Percentiles rank a stretch among this genome's conserved stretches.
phyloP scores from a whole-genome alignment of 2,797 vertebrate genomes.

The Menidia menidia region DNA sequence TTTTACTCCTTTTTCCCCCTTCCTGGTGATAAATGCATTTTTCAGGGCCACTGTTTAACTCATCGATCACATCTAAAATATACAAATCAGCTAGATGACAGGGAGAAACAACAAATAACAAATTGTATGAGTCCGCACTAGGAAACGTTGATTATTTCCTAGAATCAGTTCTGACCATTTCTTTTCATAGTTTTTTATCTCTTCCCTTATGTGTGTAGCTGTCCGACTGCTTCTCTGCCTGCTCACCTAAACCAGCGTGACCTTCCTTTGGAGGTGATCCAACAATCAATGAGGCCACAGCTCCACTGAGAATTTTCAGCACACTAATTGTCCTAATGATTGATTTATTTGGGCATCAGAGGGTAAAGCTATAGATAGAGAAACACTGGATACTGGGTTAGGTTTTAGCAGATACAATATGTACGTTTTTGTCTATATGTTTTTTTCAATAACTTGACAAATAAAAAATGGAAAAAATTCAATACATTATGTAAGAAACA shows the following conservation, averaged over 20 bases:
- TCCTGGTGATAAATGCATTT: slow-evolving; percentile 12
- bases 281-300: slow-evolving; percentile 70
- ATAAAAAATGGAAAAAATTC: background rate
- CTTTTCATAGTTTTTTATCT: background rate
- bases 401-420: slow-evolving; percentile 1
- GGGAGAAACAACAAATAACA: background rate
- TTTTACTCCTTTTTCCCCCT: background rate
- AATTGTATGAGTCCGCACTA: background rate
- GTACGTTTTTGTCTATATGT: background rate
- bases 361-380: slow-evolving; percentile 50
- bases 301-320: slow-evolving; percentile 62
- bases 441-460: background rate
- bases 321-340: slow-evolving; percentile 76
- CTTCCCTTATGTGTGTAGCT: slow-evolving; percentile 10
- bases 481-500: background rate
- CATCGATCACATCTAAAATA: slow-evolving; percentile 25
- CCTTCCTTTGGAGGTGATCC: slow-evolving; percentile 71
- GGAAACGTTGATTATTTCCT: slow-evolving; percentile 8
- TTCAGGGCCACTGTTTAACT: slow-evolving; percentile 9
- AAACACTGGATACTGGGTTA: slow-evolving; percentile 26
- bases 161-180: slow-evolving; percentile 10
- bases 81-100: background rate
- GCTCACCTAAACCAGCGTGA: slow-evolving; percentile 43
- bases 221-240: slow-evolving; percentile 27
- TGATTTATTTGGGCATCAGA: slow-evolving; percentile 72